These are phyloP conservation scores for Gallinago undulata DNA, from an alignment of 2,113 vertebrate species.

Conservation along the genomic window DNA sequence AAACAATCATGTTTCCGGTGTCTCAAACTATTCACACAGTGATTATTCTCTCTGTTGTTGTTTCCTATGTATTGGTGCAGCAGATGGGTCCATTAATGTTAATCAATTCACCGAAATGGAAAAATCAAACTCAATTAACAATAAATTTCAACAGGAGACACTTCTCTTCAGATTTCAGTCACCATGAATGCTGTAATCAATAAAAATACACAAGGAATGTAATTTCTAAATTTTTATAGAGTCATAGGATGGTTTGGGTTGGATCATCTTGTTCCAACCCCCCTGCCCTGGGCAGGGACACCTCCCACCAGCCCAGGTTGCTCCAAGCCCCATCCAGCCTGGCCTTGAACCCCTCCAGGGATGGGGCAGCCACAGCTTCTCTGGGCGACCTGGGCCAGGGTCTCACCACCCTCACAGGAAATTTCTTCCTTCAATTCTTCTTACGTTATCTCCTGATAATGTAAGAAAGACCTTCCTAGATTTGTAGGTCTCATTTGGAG, in stretches of 20 bases:
- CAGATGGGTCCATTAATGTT: slow-evolving; percentile 66
- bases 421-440: no score
- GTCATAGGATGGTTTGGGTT: no score
- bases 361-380: no score
- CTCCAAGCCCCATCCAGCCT: no score
- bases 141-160: slow-evolving; percentile 43
- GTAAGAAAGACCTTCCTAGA: background rate
- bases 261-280: no score
- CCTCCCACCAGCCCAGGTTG: no score
- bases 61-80: slow-evolving; percentile 6
- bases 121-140: slow-evolving; percentile 65
- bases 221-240: background rate
- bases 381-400: no score
- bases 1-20: background rate
- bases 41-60: slow-evolving; percentile 44
- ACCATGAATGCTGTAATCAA: background rate
- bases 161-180: background rate
- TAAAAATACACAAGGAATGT: background rate
- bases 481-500: background rate
- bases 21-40: slow-evolving; percentile 15
- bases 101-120: slow-evolving; percentile 63
- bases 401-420: no score
- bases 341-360: no score
- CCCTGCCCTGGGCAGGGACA: no score
- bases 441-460: background rate